Conservation (phyloP, 2,888 invertebrate species). For the Pharmacophagus antenor region DNA sequence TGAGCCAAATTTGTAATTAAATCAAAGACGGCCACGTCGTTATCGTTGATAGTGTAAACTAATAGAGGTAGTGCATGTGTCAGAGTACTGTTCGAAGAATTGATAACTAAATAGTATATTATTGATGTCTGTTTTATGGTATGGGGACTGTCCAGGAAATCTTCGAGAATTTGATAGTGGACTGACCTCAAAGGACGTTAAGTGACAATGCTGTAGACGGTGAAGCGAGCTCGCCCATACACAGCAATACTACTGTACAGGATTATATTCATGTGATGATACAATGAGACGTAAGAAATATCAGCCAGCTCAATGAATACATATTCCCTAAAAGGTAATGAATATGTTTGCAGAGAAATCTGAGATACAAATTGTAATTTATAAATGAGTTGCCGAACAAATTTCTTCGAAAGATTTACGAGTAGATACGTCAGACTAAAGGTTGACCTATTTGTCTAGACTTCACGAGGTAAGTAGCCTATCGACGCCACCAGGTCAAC, state of each 20-base stretch:
- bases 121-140: background rate
- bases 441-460: constrained; percentile 20
- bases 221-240: too few species aligned
- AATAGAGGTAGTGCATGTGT: background rate
- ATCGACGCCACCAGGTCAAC: constrained; percentile 18
- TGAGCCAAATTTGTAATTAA: constrained; percentile 3
- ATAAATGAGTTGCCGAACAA: background rate
- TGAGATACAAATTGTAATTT: too few species aligned
- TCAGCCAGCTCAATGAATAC: too few species aligned
- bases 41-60: background rate
- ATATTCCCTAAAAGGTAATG: too few species aligned
- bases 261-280: too few species aligned
- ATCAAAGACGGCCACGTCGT: background rate
- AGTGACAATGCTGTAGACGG: too few species aligned
- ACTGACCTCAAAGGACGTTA: too few species aligned
- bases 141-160: background rate
- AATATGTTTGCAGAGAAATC: too few species aligned
- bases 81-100: background rate
- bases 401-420: background rate
- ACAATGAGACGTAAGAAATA: too few species aligned
- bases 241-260: too few species aligned
- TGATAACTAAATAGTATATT: background rate
- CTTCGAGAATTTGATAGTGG: too few species aligned
- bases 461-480: constrained; percentile 6
- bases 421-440: background rate